Percentiles rank a stretch among this genome's conserved stretches.
Conservation (phyloP, 2,113 vertebrate genomes). For the Coptodon bakossiorum region DNA sequence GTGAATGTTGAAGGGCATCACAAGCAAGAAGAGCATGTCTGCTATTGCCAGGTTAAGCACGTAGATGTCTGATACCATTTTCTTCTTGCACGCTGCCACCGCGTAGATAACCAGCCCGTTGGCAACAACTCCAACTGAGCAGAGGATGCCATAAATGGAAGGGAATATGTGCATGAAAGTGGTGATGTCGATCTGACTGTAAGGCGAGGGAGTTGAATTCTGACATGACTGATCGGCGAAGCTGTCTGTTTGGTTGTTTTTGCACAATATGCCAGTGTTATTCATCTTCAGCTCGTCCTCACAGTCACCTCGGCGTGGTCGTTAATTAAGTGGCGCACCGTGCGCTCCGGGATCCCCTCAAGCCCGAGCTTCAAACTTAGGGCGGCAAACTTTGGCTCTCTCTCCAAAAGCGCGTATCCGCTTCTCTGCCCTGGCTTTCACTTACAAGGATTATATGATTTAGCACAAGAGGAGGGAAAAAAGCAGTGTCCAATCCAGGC, state of each 20-base stretch:
- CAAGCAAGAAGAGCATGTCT: conserved; percentile 76
- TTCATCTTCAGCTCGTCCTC: conserved; percentile 60
- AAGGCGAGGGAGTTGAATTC: background rate
- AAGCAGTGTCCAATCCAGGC: background rate
- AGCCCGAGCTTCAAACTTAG: conserved; percentile 25
- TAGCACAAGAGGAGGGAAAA: background rate
- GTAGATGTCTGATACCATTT: conserved; percentile 78
- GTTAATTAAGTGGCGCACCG: background rate
- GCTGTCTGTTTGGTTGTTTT: conserved; percentile 30
- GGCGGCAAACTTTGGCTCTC: background rate
- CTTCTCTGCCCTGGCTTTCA: background rate
- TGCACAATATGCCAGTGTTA: conserved; percentile 38
- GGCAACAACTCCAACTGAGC: conserved; percentile 70
- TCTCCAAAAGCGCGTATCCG: background rate
- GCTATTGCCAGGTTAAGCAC: conserved; percentile 77
- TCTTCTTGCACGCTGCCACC: conserved; percentile 75
- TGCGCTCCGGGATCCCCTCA: background rate
- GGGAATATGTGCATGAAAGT: conserved; percentile 78
- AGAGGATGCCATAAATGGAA: conserved; percentile 73
- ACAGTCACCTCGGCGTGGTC: background rate
- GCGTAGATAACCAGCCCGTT: conserved; percentile 77
- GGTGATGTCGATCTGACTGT: conserved; percentile 56
- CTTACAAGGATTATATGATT: background rate
- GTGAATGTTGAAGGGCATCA: conserved; percentile 81
- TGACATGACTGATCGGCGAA: conserved; percentile 35